phyloP scores from a whole-genome alignment of 1,140 invertebrate genomes.

The Ceratosolen solmsi region DNA sequence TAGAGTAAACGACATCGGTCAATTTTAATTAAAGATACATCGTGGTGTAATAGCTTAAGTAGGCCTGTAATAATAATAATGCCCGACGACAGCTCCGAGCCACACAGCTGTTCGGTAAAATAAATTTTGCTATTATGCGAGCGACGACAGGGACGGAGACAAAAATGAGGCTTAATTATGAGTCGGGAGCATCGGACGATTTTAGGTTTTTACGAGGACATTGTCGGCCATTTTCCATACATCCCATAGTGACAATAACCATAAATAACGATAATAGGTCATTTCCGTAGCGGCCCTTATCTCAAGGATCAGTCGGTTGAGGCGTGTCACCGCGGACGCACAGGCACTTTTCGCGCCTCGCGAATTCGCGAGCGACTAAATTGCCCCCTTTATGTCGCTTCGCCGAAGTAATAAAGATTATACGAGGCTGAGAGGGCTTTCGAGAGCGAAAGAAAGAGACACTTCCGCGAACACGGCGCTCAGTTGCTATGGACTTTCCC shows the following conservation, averaged over 20 bases:
- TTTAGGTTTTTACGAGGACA: slow-evolving; percentile 40
- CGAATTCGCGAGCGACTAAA: neutral
- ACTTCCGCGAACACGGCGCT: slow-evolving; percentile 22
- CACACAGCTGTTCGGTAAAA: neutral
- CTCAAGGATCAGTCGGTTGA: neutral
- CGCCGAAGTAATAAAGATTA: slow-evolving; percentile 42
- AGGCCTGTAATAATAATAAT: neutral
- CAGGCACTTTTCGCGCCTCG: slow-evolving; percentile 18
- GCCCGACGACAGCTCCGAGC: neutral
- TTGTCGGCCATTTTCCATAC: neutral
- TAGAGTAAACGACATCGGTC: neutral
- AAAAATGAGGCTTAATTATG: slow-evolving; percentile 14
- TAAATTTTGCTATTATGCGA: neutral
- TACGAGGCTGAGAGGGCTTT: neutral
- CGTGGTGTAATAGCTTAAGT: neutral
- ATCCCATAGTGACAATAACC: slow-evolving; percentile 12
- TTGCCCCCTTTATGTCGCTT: slow-evolving; percentile 8
- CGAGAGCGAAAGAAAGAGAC: slow-evolving; percentile 18
- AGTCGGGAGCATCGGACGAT: slow-evolving; percentile 25
- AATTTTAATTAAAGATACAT: slow-evolving; percentile 33
- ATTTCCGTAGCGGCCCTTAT: slow-evolving; percentile 34
- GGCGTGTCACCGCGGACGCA: slow-evolving; percentile 15
- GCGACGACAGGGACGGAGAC: neutral
- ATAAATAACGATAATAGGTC: slow-evolving; percentile 47
- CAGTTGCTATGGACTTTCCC: slow-evolving; percentile 20